Evolutionary conservation across 2,113 vertebrate species (phyloP), one percentile per base, ranked within the genome.

Genomic region (Emydura subglobosa): DNA sequence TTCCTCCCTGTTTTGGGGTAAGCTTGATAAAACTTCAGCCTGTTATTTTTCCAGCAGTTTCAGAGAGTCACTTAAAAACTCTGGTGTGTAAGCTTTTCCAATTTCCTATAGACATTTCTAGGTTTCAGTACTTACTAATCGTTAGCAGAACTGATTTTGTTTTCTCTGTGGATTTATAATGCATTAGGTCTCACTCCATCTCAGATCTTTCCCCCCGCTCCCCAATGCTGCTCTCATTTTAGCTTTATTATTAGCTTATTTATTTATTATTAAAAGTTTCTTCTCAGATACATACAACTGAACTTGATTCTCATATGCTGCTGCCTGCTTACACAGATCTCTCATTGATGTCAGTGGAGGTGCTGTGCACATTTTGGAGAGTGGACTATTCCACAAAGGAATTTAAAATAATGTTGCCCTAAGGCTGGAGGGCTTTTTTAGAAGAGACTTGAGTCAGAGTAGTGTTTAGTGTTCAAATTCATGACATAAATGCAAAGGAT

Each of bases 161-260:
- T 96, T 95, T 92, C 53, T 83, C n/a, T 94, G 72, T 83, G 76
- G 92, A 90, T 95, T 92, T 96, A 29, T 51, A 95, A 3, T 90
- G 42, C 57, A 90, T 82, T 21, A 95, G 83, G 50, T 87, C 82
- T 95, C 54, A 89, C 87, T 95, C 74, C 49, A 92, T 92, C 78
- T 5, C 2, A 11, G 31, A 93, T 24, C 12, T 0, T 57, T 93
- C 78, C 47, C 19, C 84, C 84, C 89, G 88, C 14, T 9, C 29
- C 16, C 51, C 68, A 93, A 51, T 82, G 88, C 50, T 96, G 76
- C 78, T 97, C 84, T 96, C 90, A 65, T 97, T 97, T 97, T 96
- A 82, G 31, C 93, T 95, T 94, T 94, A 86, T 92, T 96, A 82
- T 79, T 89, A 54, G 89, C 51, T 39, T 39, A 39, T 39, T 39